A percentile compares a stretch with the other conserved stretches of the same genome.
Evolutionary conservation across 2,888 invertebrate genomes (phyloP).

Genomic region (Eugnorisma glareosa): DNA sequence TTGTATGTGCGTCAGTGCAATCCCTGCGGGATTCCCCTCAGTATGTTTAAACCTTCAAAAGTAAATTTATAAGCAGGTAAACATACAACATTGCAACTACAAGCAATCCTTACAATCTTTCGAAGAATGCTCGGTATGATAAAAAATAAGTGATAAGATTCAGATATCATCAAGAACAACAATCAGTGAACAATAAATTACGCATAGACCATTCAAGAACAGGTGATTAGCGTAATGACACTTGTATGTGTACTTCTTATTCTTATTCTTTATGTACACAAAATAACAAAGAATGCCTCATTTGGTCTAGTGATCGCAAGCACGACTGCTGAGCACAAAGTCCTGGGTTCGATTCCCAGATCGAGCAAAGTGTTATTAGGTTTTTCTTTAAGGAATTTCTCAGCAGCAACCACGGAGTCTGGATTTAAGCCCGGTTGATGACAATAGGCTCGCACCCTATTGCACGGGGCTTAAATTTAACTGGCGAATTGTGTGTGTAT

Average conservation of each 20-base stretch:
- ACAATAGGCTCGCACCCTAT: no score
- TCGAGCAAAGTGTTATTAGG: no score
- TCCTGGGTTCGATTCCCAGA: no score
- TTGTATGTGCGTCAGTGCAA: neutral
- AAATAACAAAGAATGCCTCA: neutral
- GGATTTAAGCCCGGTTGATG: no score
- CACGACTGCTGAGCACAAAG: no score
- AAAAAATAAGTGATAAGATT: constrained; percentile 22
- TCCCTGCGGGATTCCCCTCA: constrained; percentile 15
- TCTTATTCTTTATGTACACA: neutral
- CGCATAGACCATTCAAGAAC: neutral
- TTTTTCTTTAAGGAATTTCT: no score
- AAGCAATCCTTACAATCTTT: neutral
- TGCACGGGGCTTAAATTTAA: no score
- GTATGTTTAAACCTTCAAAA: neutral
- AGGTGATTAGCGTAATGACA: constrained; percentile 7
- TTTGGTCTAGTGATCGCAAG: no score
- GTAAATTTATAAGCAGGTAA: neutral
- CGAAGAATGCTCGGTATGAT: neutral
- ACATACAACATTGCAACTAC: constrained; percentile 5
- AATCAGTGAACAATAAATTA: constrained; percentile 11
- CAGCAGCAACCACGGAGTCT: no score
- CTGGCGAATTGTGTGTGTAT: no score
- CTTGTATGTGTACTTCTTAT: neutral
- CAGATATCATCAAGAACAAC: neutral